Evolutionary conservation across 2,797 vertebrate genomes (phyloP).

Genomic region (Morelia viridis): DNA sequence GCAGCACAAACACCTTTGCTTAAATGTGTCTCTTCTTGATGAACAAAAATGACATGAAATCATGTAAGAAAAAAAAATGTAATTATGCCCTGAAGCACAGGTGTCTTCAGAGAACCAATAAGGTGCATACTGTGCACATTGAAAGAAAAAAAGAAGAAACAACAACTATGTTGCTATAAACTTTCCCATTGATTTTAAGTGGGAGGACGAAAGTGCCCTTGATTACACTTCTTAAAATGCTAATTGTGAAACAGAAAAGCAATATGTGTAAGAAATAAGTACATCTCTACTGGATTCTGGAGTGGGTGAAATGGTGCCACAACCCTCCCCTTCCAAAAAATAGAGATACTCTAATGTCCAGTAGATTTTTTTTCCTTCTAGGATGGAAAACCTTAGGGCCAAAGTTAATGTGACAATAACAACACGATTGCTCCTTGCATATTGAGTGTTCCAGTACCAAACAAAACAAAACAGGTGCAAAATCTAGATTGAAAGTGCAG

Average conservation of each 20-base stretch:
- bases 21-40: slow-evolving; percentile 18
- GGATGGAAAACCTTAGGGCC: not conserved
- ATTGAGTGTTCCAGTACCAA: not conserved
- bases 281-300: not conserved
- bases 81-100: slow-evolving; percentile 35
- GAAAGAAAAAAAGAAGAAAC: not conserved
- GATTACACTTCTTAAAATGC: slow-evolving; percentile 17
- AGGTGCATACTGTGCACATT: slow-evolving; percentile 5
- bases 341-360: not conserved
- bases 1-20: not conserved
- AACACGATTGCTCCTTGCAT: not conserved
- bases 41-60: slow-evolving; percentile 20
- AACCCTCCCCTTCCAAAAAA: not conserved
- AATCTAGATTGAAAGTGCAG: not conserved
- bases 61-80: slow-evolving; percentile 18
- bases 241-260: not conserved
- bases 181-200: slow-evolving; percentile 26
- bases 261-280: not conserved
- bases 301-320: not conserved
- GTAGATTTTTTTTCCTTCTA: not conserved
- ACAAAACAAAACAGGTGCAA: not conserved
- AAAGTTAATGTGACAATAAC: not conserved
- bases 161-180: not conserved
- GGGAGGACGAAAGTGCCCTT: not conserved
- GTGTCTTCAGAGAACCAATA: not conserved